Evolutionary conservation across 2,797 vertebrate species (phyloP).

Genomic region (Pterois miles): DNA sequence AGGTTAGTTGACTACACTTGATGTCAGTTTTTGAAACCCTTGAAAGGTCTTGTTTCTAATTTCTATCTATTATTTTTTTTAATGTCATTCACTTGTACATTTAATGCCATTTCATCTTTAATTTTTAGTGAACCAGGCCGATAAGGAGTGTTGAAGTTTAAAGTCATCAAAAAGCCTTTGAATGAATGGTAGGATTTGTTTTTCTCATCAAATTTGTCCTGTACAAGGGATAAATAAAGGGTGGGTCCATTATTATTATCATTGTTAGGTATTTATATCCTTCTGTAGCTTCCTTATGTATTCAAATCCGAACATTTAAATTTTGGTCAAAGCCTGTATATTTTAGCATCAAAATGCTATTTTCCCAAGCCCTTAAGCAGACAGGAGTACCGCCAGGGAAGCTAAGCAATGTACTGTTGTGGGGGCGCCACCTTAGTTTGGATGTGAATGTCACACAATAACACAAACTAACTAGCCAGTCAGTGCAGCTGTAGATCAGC

Average conservation of each 20-base stretch:
- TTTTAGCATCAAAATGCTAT: too few relatives aligned
- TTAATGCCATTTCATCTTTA: background rate
- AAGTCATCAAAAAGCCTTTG: background rate
- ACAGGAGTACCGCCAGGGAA: background rate
- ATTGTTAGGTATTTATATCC: background rate
- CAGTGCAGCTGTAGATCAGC: background rate
- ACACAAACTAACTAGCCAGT: background rate
- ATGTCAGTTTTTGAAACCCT: background rate
- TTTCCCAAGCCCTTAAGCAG: background rate
- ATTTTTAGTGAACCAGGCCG: background rate
- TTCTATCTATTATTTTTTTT: background rate
- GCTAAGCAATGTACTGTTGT: background rate
- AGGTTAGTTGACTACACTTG: slow-evolving; percentile 40
- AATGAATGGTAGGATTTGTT: background rate
- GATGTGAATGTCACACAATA: background rate
- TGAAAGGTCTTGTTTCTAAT: background rate
- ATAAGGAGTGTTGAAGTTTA: background rate
- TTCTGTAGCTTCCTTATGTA: background rate
- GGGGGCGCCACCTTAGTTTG: background rate
- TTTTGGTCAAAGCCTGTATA: too few relatives aligned
- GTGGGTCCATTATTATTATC: too few relatives aligned
- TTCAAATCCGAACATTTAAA: too few relatives aligned
- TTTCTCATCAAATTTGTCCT: background rate
- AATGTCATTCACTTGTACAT: background rate
- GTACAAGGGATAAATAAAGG: background rate